These are phyloP conservation scores for Orchestia grillus DNA, from an alignment of 1,140 invertebrate genomes.

Conservation along the genomic window DNA sequence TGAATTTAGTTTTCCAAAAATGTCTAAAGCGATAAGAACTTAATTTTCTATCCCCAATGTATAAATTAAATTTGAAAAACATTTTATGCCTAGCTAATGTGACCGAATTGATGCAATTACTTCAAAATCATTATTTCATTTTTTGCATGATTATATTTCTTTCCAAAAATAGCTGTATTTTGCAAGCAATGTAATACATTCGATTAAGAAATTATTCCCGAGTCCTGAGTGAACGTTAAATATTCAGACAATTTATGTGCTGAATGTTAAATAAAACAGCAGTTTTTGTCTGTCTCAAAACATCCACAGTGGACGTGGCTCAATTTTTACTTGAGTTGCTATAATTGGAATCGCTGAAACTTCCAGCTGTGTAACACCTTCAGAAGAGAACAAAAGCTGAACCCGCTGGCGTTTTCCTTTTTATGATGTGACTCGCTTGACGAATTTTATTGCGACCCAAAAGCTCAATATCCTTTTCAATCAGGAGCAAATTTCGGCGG, in stretches of 20 bases:
- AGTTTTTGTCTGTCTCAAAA: background rate
- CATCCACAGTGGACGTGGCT: background rate
- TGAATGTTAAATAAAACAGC: background rate
- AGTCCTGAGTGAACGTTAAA: background rate
- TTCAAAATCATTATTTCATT: too few species aligned
- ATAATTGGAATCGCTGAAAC: background rate
- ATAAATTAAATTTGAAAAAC: too few species aligned
- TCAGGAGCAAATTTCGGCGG: conserved; percentile 35
- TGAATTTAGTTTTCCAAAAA: too few species aligned
- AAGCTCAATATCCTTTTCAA: conserved; percentile 54
- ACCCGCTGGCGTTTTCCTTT: background rate
- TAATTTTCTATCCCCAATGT: too few species aligned
- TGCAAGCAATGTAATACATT: too few species aligned
- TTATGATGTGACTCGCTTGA: conserved; percentile 37
- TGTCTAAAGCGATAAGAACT: too few species aligned
- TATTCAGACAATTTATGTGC: background rate
- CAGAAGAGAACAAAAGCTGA: background rate
- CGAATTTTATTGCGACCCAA: conserved; percentile 25
- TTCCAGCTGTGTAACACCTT: background rate
- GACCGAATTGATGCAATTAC: too few species aligned
- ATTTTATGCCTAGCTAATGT: too few species aligned
- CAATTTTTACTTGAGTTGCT: background rate
- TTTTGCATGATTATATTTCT: too few species aligned
- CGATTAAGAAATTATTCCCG: background rate
- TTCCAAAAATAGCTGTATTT: too few species aligned